Percentiles rank a stretch among this genome's conserved stretches.
Conservation (phyloP, 2,113 vertebrate species). For the Semicossyphus pulcher region DNA sequence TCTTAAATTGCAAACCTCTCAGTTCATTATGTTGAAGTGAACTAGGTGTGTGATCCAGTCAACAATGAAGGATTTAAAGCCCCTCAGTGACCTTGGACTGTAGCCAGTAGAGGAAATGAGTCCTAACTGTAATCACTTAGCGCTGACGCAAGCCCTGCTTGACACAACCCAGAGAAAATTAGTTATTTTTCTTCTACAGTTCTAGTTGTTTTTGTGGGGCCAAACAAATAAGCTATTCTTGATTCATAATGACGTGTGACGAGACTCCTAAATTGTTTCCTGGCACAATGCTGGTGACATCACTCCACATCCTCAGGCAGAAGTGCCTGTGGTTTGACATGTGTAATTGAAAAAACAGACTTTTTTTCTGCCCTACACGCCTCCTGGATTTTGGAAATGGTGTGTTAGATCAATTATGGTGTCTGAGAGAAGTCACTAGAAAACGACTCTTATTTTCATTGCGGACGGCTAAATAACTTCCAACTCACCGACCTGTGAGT, state of each 20-base stretch:
- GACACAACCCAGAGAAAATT: constrained; percentile 11
- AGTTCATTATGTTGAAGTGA: neutral
- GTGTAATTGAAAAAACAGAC: constrained; percentile 55
- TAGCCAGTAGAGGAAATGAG: constrained; percentile 35
- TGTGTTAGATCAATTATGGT: constrained; percentile 64
- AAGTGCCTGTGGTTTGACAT: constrained; percentile 58
- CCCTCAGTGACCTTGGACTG: neutral
- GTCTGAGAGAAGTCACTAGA: constrained; percentile 23
- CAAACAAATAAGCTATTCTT: constrained; percentile 47
- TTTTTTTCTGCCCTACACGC: constrained; percentile 18
- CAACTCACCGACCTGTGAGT: constrained; percentile 19
- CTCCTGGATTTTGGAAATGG: constrained; percentile 36
- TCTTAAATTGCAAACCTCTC: neutral
- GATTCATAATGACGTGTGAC: constrained; percentile 23
- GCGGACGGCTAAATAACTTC: constrained; percentile 44
- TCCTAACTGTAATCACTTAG: constrained; percentile 14
- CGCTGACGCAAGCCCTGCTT: neutral
- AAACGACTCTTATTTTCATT: constrained; percentile 48
- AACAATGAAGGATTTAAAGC: constrained; percentile 7
- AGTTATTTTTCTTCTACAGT: constrained; percentile 6
- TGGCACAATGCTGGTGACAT: constrained; percentile 69
- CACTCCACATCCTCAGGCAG: constrained; percentile 61
- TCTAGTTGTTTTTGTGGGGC: constrained; percentile 31
- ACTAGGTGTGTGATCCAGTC: neutral
- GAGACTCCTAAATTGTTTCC: constrained; percentile 59